Conservation (phyloP, 2,888 invertebrate genomes). For the Agrotis segetum region DNA sequence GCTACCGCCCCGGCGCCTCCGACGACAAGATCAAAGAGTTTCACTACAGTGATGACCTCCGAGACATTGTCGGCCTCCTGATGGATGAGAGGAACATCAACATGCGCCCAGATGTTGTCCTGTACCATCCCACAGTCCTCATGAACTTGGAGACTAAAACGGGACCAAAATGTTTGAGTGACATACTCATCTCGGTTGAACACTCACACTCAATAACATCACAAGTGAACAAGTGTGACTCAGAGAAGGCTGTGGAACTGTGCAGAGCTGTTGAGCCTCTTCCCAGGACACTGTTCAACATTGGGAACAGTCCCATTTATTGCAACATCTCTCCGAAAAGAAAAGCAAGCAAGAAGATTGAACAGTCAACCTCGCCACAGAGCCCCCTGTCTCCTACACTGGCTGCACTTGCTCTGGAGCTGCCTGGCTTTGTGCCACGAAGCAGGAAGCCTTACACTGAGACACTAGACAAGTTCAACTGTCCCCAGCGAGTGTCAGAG, state of each 20-base stretch:
- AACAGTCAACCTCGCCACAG: conserved; percentile 65
- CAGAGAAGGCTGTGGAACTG: conserved; percentile 84
- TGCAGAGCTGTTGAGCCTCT: conserved; percentile 78
- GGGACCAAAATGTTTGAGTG: conserved; percentile 70
- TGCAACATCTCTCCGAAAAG: conserved; percentile 79
- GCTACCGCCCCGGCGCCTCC: conserved; percentile 49
- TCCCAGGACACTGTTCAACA: conserved; percentile 75
- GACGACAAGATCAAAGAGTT: conserved; percentile 72
- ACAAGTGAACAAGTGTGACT: conserved; percentile 85
- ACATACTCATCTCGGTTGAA: conserved; percentile 76
- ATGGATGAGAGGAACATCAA: conserved; percentile 76
- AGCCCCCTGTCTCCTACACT: conserved; percentile 84
- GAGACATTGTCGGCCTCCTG: conserved; percentile 81
- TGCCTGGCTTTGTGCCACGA: conserved; percentile 87
- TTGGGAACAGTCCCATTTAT: conserved; percentile 82
- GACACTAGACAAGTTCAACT: conserved; percentile 73
- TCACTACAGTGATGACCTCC: conserved; percentile 84
- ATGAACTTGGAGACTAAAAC: conserved; percentile 79
- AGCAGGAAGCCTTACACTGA: conserved; percentile 79
- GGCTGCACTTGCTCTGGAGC: conserved; percentile 86
- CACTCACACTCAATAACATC: conserved; percentile 67
- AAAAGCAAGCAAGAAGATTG: conserved; percentile 63
- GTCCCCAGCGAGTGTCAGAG: conserved; percentile 89
- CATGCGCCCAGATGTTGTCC: conserved; percentile 82
- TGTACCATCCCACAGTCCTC: conserved; percentile 88